Evolutionary conservation across 2,797 vertebrate species (phyloP).

Genomic region (Coracias cyanogaster): DNA sequence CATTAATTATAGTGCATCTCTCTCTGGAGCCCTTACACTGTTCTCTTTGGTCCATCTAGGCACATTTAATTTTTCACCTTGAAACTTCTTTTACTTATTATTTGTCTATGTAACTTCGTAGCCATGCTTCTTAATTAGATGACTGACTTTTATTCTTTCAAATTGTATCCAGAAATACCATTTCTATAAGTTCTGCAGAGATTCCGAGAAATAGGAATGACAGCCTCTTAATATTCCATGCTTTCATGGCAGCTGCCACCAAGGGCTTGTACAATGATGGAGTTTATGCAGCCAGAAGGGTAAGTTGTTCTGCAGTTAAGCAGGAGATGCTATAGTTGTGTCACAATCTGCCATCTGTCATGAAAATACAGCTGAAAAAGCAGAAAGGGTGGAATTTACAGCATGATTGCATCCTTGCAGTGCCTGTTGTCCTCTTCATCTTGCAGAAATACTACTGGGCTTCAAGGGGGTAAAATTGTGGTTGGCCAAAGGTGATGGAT

Average conservation of each 20-base stretch:
- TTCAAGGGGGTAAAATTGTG: neutral
- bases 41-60: neutral
- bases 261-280: neutral
- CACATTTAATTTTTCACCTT: neutral
- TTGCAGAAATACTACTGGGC: neutral
- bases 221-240: neutral
- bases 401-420: neutral
- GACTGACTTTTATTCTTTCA: neutral
- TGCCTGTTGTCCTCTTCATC: neutral
- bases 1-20: neutral
- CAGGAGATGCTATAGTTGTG: neutral
- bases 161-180: neutral
- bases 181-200: constrained; percentile 7
- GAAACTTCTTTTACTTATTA: neutral
- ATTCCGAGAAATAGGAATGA: neutral
- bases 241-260: neutral
- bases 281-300: constrained; percentile 7
- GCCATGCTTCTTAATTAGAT: neutral
- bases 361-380: neutral
- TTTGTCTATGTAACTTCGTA: neutral
- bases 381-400: neutral
- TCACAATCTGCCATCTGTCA: neutral
- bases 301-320: neutral
- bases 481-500: neutral
- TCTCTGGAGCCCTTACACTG: neutral